Conservation (phyloP, 2,797 vertebrate species). For the Cossypha caffra region DNA sequence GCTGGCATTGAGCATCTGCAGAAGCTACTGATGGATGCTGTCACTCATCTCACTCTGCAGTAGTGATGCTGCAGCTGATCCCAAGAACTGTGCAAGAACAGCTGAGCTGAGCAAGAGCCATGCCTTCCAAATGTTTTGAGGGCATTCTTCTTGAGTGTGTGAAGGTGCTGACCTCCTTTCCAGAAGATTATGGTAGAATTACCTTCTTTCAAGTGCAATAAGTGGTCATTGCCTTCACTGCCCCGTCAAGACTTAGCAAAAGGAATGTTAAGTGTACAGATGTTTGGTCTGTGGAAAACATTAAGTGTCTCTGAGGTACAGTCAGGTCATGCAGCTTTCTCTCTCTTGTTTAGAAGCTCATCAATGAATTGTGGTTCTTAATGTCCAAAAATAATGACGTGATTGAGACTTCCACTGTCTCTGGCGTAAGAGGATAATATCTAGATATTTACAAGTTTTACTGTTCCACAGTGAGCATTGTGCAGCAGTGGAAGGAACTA, state of each 20-base stretch:
- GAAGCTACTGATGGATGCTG: accelerated
- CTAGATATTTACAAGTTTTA: background rate
- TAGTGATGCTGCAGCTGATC: background rate
- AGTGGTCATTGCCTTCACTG: background rate
- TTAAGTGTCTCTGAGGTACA: background rate
- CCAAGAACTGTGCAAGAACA: background rate
- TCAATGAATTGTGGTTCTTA: background rate
- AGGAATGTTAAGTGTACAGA: background rate
- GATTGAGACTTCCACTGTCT: background rate
- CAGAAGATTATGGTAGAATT: background rate
- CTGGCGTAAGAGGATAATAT: background rate
- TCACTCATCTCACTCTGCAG: accelerated
- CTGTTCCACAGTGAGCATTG: background rate
- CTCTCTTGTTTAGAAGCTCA: background rate
- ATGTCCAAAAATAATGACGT: background rate
- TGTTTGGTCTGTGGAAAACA: background rate
- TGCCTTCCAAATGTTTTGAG: background rate
- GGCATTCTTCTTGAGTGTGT: accelerated
- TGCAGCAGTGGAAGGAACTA: background rate
- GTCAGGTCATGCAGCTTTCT: background rate
- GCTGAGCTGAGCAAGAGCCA: background rate
- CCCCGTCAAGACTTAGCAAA: accelerated
- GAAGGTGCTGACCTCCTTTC: background rate
- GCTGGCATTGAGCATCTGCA: background rate
- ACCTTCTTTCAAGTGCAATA: background rate